These are phyloP conservation scores for Sparidentex hasta DNA, from an alignment of 2,797 vertebrate genomes.

Conservation along the genomic window DNA sequence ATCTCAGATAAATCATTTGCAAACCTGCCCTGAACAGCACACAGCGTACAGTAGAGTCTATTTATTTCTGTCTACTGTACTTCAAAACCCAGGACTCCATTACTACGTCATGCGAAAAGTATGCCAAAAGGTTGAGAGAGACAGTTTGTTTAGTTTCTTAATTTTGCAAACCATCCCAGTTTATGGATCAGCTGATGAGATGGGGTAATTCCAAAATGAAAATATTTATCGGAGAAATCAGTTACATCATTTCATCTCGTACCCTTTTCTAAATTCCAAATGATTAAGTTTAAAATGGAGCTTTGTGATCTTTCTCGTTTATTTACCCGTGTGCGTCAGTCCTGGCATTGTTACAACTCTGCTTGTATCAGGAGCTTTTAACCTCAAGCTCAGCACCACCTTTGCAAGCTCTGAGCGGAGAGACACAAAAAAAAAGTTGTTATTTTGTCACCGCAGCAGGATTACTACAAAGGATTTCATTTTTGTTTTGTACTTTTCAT, in stretches of 20 bases:
- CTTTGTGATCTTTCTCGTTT: too few relatives aligned
- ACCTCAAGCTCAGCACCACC: too few relatives aligned
- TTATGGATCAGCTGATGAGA: background rate
- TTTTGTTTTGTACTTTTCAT: too few relatives aligned
- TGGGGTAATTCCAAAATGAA: background rate
- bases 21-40: slow-evolving; percentile 15
- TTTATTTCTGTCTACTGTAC: background rate
- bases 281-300: background rate
- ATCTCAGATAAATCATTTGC: slow-evolving; percentile 35
- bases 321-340: too few relatives aligned
- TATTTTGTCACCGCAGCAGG: too few relatives aligned
- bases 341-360: too few relatives aligned
- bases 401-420: too few relatives aligned
- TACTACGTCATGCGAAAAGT: background rate
- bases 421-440: too few relatives aligned
- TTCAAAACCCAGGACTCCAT: background rate
- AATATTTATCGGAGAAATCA: background rate
- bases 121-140: background rate
- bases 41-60: background rate
- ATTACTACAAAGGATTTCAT: too few relatives aligned
- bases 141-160: too few relatives aligned
- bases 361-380: too few relatives aligned
- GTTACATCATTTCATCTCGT: background rate
- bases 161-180: background rate
- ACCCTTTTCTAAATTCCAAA: background rate